phyloP scores from a whole-genome alignment of 2,797 vertebrate genomes.

The Gallinago solitaria region DNA sequence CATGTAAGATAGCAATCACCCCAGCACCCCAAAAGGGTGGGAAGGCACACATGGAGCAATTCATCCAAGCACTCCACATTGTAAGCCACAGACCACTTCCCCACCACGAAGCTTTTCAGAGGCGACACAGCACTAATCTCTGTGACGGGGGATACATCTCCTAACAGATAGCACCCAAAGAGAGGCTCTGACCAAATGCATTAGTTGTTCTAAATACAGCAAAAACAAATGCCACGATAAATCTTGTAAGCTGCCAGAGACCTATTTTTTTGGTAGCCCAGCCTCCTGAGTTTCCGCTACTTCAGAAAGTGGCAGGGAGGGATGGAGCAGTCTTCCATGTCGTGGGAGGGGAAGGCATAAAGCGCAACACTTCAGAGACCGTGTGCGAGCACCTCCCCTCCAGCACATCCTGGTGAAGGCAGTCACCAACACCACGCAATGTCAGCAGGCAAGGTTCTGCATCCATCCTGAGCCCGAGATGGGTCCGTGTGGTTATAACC shows the following conservation, averaged over 20 bases:
- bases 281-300: not conserved
- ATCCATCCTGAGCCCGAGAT: fast-evolving
- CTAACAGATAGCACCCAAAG: not conserved
- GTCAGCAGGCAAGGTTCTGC: not conserved
- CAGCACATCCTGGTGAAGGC: not conserved
- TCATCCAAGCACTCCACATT: not conserved
- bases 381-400: not conserved
- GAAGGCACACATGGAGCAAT: not conserved
- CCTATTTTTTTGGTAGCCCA: not conserved
- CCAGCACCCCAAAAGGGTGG: fast-evolving
- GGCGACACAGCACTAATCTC: not conserved
- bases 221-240: constrained; percentile 15
- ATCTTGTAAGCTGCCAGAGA: not conserved
- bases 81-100: not conserved
- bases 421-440: not conserved
- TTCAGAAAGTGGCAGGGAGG: constrained; percentile 6
- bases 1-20: not conserved
- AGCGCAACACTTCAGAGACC: not conserved
- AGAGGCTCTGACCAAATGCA: not conserved
- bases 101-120: not conserved
- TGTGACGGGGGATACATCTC: not conserved
- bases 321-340: not conserved
- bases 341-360: not conserved
- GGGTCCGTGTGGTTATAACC: not conserved
- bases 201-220: not conserved